These are phyloP conservation scores for Amphilophus citrinellus DNA, from an alignment of 2,113 vertebrate genomes.

Conservation along the genomic window DNA sequence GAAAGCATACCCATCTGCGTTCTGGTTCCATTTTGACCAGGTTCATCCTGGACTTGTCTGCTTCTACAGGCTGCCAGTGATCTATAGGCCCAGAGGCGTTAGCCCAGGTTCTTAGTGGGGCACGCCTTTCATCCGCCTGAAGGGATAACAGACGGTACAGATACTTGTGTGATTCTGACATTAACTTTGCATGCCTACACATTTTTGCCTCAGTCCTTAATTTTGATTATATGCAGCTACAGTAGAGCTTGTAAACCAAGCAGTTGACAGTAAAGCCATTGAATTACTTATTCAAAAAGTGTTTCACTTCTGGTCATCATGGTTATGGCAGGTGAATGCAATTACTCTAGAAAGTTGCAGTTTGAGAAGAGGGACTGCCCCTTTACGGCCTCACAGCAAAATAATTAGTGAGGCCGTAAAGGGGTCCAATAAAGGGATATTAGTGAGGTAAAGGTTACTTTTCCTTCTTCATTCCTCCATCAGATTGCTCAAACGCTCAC, in stretches of 20 bases:
- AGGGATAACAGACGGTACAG: neutral
- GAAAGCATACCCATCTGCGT: constrained; percentile 69
- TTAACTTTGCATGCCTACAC: neutral
- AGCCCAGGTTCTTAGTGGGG: constrained; percentile 69
- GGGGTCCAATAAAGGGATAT: neutral
- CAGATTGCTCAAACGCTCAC: neutral
- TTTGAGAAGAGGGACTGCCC: neutral
- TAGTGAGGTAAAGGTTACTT: neutral
- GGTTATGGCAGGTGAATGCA: constrained; percentile 17
- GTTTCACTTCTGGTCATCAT: neutral
- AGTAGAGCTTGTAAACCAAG: neutral
- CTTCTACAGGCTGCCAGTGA: constrained; percentile 56
- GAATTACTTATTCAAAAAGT: neutral
- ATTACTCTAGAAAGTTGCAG: neutral
- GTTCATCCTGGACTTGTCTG: constrained; percentile 48
- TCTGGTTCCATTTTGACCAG: constrained; percentile 57
- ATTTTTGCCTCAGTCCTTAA: neutral
- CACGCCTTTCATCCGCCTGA: constrained; percentile 75
- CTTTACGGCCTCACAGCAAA: too few relatives aligned
- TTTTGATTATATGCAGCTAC: neutral
- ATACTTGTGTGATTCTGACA: neutral
- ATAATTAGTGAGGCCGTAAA: neutral
- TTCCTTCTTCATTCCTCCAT: neutral
- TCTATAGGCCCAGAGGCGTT: constrained; percentile 69
- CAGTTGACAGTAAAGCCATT: neutral